Percentiles rank a stretch among this genome's conserved stretches.
These are phyloP conservation scores for Choreutis nemorana DNA, from an alignment of 2,888 invertebrate genomes.

Conservation along the genomic window DNA sequence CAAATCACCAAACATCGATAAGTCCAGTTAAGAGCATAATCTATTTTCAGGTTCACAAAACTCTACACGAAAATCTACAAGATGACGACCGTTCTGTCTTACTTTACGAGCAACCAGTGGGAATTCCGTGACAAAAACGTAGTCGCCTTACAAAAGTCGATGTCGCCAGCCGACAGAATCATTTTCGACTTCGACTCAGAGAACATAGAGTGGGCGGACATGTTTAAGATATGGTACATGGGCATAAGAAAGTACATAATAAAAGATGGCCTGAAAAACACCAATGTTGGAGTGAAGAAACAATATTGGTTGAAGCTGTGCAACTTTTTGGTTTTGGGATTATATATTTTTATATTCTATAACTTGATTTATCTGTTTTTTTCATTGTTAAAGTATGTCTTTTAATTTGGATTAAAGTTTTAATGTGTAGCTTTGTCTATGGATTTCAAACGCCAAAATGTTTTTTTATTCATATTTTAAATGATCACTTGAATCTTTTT, in stretches of 20 bases:
- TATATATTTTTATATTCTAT: constrained; percentile 6
- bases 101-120: constrained; percentile 8
- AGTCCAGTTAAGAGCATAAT: too few species aligned
- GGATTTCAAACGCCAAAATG: too few species aligned
- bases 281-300: constrained; percentile 7
- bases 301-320: constrained; percentile 6
- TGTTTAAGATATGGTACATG: constrained; percentile 7
- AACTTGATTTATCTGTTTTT: constrained; percentile 1
- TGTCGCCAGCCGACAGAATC: constrained; percentile 6
- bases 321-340: constrained; percentile 4
- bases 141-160: not conserved
- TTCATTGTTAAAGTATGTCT: not conserved
- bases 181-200: constrained; percentile 9
- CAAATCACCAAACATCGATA: too few species aligned
- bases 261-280: constrained; percentile 9
- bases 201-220: constrained; percentile 5
- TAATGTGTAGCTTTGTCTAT: too few species aligned
- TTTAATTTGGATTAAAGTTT: too few species aligned
- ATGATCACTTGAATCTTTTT: too few species aligned
- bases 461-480: too few species aligned
- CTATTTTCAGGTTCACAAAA: constrained; percentile 7
- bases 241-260: constrained; percentile 10
- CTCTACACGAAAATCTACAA: constrained; percentile 8
- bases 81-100: constrained; percentile 5
- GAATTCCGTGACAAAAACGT: constrained; percentile 8